Evolutionary conservation across 2,888 invertebrate species (phyloP), one percentile per base, ranked within the genome.

Genomic region (Caenorhabditis uteleia): DNA sequence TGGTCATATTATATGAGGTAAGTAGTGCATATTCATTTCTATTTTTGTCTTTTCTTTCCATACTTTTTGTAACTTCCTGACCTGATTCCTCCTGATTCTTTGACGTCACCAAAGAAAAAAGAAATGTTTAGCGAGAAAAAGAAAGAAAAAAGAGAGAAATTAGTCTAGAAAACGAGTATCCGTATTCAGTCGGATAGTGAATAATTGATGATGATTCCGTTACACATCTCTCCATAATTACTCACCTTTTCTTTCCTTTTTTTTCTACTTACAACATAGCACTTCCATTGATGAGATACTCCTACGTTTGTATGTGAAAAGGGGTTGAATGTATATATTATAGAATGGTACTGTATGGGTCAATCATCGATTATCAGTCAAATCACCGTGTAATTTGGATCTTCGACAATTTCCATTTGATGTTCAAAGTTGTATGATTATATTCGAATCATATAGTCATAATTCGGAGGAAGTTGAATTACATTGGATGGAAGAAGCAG

Each of bases 271-370:
- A n/a, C n/a, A 29, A 56, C 29, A 39, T 31, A 39, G 58, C 50
- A 46, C 51, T 58, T 58, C 46, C 23, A n/a, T 23, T 42, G 51
- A 58, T 51, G 44, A 50, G 51, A 43, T 33, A 10, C 10, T 12
- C 33, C 14, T 33, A 12, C 10, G 10, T 33, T 33, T 33, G 10
- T 12, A 10, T 33, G 33, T 14, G 33, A 33, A 33, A 33, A 33
- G n/a, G n/a, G n/a, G n/a, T n/a, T n/a, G n/a, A n/a, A n/a, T n/a
- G n/a, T n/a, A n/a, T n/a, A n/a, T 16, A 8, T 77, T 77, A 43
- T 61, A 79, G 77, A 79, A 81, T 45, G 82, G 83, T 23, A 81
- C 82, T 18, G 76, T 83, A 3, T 83, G 83, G 83, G 68, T 80
- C 39, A 83, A 83, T 49, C 81, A 83, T 58, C 78, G 83, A 6